Evolutionary conservation across 2,797 vertebrate genomes (phyloP).

Genomic region (Rhinogobio ventralis): DNA sequence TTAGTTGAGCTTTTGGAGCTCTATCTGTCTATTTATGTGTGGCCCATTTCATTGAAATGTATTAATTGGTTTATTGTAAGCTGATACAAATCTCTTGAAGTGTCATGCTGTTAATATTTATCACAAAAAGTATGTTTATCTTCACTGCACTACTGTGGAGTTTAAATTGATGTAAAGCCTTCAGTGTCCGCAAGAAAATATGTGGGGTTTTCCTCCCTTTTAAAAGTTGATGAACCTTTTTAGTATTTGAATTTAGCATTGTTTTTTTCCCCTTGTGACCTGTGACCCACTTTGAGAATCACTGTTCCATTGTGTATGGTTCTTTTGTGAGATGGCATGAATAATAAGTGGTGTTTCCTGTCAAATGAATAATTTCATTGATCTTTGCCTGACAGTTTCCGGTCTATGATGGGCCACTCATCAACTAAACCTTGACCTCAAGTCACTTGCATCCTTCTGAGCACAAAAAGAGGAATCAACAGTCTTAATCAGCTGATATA

Average conservation of each 20-base stretch:
- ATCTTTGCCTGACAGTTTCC: slow-evolving; percentile 23
- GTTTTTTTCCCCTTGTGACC: neutral
- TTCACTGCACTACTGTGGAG: neutral
- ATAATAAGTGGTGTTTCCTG: slow-evolving; percentile 40
- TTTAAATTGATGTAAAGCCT: neutral
- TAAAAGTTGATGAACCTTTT: neutral
- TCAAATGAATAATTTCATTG: slow-evolving; percentile 2
- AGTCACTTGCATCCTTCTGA: slow-evolving; percentile 24
- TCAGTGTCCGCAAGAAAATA: neutral
- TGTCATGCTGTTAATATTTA: neutral
- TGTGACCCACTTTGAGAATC: neutral
- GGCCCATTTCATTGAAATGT: neutral
- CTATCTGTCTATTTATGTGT: neutral
- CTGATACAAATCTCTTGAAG: neutral
- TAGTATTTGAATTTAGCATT: neutral
- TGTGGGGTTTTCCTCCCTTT: neutral
- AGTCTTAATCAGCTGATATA: slow-evolving; percentile 24
- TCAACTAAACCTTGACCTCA: slow-evolving; percentile 36
- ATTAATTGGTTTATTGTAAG: neutral
- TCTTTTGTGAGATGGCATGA: slow-evolving; percentile 29
- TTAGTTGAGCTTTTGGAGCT: neutral
- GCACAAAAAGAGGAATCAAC: slow-evolving; percentile 36
- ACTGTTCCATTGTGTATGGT: slow-evolving; percentile 15
- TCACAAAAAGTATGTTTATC: neutral
- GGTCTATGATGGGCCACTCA: neutral